Conservation (phyloP, 2,113 vertebrate species). For the Ahaetulla prasina region DNA sequence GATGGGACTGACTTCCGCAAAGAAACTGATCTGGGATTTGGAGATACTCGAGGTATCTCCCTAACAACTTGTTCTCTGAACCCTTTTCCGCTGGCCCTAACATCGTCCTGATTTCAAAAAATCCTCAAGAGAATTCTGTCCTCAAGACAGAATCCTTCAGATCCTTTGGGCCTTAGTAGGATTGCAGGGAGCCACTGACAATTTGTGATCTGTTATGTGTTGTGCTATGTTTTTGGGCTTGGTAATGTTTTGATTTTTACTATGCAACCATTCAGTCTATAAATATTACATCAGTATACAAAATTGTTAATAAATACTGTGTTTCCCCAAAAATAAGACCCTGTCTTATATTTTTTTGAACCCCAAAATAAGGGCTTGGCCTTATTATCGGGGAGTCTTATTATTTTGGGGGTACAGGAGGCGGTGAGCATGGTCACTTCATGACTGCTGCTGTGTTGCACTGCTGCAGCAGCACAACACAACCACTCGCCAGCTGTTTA, state of each 20-base stretch:
- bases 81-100: neutral
- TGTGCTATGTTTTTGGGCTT: neutral
- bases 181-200: neutral
- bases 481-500: too few species aligned
- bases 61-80: neutral
- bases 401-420: too few species aligned
- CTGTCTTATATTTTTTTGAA: too few species aligned
- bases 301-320: neutral
- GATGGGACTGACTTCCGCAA: neutral
- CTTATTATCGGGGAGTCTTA: too few species aligned
- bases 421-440: too few species aligned
- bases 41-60: neutral
- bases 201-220: neutral
- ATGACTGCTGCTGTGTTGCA: too few species aligned
- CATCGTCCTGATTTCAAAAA: neutral
- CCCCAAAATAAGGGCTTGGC: too few species aligned
- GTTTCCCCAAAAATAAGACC: too few species aligned
- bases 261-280: neutral
- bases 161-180: neutral
- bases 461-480: too few species aligned
- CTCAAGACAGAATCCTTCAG: neutral
- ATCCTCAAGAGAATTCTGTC: neutral
- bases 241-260: neutral
- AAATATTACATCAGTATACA: neutral
- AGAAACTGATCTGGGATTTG: neutral